Percentiles rank a stretch among this genome's conserved stretches.
Conservation (phyloP, 2,113 vertebrate genomes). For the Crotalus viridis region DNA sequence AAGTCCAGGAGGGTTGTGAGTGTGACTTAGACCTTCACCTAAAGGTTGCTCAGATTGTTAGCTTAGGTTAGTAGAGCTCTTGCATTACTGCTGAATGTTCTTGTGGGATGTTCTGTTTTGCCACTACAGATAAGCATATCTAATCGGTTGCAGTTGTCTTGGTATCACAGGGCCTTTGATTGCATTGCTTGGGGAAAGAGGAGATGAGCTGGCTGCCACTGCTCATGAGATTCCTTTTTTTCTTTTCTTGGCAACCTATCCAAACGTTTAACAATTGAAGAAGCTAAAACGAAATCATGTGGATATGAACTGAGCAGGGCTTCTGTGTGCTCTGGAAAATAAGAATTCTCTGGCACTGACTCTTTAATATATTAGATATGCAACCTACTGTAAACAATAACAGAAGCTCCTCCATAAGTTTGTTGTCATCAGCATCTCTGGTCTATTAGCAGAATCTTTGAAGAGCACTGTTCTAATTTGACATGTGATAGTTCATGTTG, state of each 20-base stretch:
- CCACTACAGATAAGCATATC: neutral
- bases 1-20: neutral
- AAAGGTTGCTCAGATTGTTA: slow-evolving; percentile 2
- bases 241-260: neutral
- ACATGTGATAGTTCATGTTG: neutral
- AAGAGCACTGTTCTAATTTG: neutral
- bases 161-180: neutral
- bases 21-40: neutral
- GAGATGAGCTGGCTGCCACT: neutral
- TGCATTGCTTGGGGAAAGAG: neutral
- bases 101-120: neutral
- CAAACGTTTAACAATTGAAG: neutral
- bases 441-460: neutral
- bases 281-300: slow-evolving; percentile 17
- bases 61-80: neutral
- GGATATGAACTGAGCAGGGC: slow-evolving; percentile 10
- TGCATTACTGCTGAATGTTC: neutral
- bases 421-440: neutral
- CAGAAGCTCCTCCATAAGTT: neutral
- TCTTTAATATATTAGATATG: neutral
- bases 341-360: neutral
- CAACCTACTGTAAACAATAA: neutral
- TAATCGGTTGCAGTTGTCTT: neutral
- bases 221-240: neutral
- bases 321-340: slow-evolving; percentile 18